A percentile compares a stretch with the other conserved stretches of the same genome.
Evolutionary conservation across 1,140 invertebrate species (phyloP).

Genomic region (Dufourea novaeangliae): DNA sequence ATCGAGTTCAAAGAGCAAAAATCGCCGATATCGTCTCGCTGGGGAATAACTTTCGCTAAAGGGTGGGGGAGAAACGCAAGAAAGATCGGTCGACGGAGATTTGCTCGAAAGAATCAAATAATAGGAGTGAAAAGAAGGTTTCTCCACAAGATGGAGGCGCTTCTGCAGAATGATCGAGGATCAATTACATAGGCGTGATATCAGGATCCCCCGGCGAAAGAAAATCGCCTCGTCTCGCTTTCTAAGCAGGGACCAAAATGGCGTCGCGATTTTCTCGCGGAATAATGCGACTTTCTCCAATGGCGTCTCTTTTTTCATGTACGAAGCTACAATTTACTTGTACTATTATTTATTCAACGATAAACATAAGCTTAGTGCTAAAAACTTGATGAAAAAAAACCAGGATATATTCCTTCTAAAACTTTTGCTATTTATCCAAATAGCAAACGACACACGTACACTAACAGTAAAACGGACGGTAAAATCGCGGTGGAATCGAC

Average conservation of each 20-base stretch:
- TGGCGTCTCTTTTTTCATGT: background rate
- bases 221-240: background rate
- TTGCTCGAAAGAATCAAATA: background rate
- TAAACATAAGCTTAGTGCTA: no score
- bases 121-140: constrained; percentile 12
- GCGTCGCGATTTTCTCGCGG: background rate
- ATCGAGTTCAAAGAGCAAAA: background rate
- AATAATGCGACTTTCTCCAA: background rate
- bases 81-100: background rate
- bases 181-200: background rate
- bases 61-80: background rate
- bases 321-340: no score
- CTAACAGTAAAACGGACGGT: background rate
- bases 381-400: no score
- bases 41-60: background rate
- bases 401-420: no score
- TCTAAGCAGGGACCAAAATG: background rate
- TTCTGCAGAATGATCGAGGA: background rate
- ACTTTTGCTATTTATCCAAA: no score
- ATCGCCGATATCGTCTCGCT: background rate
- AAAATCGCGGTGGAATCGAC: background rate
- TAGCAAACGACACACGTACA: background rate
- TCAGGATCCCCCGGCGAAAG: background rate
- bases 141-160: background rate
- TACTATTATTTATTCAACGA: no score